These are phyloP conservation scores for Ceyx cyanopectus DNA, from an alignment of 2,113 vertebrate genomes.

Conservation along the genomic window DNA sequence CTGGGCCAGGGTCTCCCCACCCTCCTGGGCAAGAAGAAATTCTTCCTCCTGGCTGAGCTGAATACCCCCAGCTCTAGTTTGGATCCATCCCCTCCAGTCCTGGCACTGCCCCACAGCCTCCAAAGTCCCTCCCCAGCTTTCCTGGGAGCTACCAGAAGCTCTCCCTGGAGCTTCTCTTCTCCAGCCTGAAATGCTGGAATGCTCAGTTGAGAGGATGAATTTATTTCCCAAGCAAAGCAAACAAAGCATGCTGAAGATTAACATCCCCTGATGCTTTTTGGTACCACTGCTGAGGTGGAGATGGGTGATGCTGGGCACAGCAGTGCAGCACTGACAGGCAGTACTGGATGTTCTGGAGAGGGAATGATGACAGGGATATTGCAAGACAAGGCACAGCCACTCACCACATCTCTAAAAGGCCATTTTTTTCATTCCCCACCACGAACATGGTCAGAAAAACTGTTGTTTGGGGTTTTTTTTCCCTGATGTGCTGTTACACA, in stretches of 20 bases:
- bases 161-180: too few relatives aligned
- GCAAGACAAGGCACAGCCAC: background rate
- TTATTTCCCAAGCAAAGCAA: background rate
- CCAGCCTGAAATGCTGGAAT: too few relatives aligned
- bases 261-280: background rate
- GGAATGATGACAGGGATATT: background rate
- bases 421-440: background rate
- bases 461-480: accelerated
- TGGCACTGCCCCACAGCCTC: too few relatives aligned
- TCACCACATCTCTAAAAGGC: background rate
- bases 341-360: background rate
- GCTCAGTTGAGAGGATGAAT: background rate
- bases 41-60: too few relatives aligned
- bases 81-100: too few relatives aligned
- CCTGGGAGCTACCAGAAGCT: too few relatives aligned
- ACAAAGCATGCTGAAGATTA: background rate
- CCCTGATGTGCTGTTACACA: background rate
- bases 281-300: background rate
- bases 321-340: background rate
- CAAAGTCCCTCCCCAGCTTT: too few relatives aligned
- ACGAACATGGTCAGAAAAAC: background rate
- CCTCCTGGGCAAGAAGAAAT: too few relatives aligned
- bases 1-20: too few relatives aligned
- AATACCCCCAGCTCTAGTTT: too few relatives aligned
- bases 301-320: background rate